Evolutionary conservation across 2,888 invertebrate species (phyloP).

Genomic region (Papilio elwesi): DNA sequence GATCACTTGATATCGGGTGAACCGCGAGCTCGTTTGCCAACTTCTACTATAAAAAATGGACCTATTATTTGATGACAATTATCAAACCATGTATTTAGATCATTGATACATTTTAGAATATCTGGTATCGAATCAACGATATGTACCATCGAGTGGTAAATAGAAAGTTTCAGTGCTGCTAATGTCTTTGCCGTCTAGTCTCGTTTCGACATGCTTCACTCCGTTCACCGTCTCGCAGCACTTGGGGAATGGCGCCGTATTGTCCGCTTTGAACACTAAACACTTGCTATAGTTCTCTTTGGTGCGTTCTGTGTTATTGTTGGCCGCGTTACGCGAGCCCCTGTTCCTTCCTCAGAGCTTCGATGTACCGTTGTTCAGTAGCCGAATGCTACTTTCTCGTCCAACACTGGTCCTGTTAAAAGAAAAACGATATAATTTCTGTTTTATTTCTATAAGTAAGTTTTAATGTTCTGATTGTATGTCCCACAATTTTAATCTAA

Average conservation of each 20-base stretch:
- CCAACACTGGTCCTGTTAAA: constrained; percentile 70
- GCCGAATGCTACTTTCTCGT: constrained; percentile 75
- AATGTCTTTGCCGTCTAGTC: constrained; percentile 57
- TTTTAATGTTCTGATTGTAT: not conserved
- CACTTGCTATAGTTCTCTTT: constrained; percentile 72
- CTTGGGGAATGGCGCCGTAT: constrained; percentile 70
- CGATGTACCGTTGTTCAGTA: constrained; percentile 75
- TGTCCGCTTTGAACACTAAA: constrained; percentile 59
- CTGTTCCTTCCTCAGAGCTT: constrained; percentile 74
- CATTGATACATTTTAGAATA: no score
- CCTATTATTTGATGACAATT: no score
- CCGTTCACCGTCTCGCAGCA: constrained; percentile 73
- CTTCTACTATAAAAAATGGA: no score
- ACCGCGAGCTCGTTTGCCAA: no score
- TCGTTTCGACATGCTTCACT: constrained; percentile 54
- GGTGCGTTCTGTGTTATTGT: constrained; percentile 66
- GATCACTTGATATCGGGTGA: no score
- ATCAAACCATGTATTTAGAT: not conserved
- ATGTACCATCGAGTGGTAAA: constrained; percentile 56
- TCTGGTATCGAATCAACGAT: constrained; percentile 6
- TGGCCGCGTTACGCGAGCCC: constrained; percentile 61
- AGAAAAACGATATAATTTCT: constrained; percentile 24
- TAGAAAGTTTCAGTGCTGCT: constrained; percentile 71
- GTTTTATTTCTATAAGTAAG: not conserved
- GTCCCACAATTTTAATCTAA: no score